Base-by-base conservation (phyloP, 2,888 invertebrate genomes). In the Andrena bicolor region DNA sequence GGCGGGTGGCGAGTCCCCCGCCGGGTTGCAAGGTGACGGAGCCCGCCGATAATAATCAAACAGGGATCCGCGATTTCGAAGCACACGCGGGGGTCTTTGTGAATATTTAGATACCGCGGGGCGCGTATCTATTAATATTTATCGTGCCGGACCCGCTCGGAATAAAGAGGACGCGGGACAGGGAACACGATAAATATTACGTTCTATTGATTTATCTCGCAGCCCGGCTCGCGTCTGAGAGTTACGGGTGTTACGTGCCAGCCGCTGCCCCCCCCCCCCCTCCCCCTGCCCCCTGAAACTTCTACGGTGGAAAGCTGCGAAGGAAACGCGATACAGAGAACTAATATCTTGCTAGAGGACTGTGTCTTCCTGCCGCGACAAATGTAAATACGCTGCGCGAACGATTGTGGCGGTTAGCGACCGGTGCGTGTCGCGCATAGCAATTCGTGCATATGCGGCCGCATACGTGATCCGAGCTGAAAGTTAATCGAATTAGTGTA, bases 191-290 rank as follows among this genome's bases (percentile, higher is more conserved):
- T 80, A 81, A 81, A 80, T 78, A 64, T 70, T 66, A 53, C 23
- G 65, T 26, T 71, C 60, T 75, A 80, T 75, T 80, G 82, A 82
- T 82, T 80, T 80, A 82, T 80, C 48, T 63, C 35, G 23, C 13
- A 23, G 26, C 56, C 35, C 13, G 28, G 32, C 64, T 35, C 81
- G 60, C 16, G n/a, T 66, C 65, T 56, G 49, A 68, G 73, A 73
- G 69, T 70, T 70, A 76, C 60, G 61, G 53, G 1, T 10, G 61
- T 28, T 76, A 76, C 79, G 76, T 65, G 79, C 48, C 20, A 30
- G 30, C 5, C n/a, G 13, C 23, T 41, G 41, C 4, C 16, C 41
- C 1, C 41, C 41, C 41, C 13, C 13, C 10, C 41, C 13, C 4
- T 3, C 1, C 13, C 1, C 49, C n/a, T 5, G 4, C 1, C 49